These are phyloP conservation scores for Phanerotoma sp. DNA, from an alignment of 2,888 invertebrate species.

Conservation along the genomic window DNA sequence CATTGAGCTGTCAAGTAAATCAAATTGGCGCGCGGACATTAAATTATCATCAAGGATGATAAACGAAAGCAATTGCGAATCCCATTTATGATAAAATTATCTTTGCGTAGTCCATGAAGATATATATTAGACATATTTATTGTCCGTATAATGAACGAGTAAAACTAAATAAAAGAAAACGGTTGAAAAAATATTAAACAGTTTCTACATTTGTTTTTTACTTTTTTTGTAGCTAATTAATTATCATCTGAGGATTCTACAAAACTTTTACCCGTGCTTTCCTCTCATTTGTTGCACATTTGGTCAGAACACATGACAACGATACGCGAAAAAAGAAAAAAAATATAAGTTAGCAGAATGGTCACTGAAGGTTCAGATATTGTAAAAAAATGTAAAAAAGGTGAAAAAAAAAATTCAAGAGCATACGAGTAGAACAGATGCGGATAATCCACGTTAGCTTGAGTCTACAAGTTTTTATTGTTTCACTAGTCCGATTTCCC, in stretches of 20 bases:
- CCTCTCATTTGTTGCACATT: constrained; percentile 1
- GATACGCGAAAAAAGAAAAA: neutral
- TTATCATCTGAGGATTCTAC: neutral
- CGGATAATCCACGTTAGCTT: constrained; percentile 12
- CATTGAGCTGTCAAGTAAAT: too few species aligned
- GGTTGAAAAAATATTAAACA: too few species aligned
- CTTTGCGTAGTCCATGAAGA: too few species aligned
- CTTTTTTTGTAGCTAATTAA: neutral
- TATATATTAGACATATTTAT: too few species aligned
- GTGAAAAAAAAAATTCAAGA: constrained; percentile 1
- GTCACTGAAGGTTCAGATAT: neutral
- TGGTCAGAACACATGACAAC: neutral
- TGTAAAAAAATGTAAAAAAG: neutral
- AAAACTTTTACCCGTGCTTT: neutral
- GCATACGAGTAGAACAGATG: constrained; percentile 7
- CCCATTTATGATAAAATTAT: too few species aligned
- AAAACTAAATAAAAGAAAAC: too few species aligned
- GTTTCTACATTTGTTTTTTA: too few species aligned
- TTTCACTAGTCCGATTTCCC: constrained; percentile 41
- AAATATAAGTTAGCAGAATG: neutral
- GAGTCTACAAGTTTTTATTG: constrained; percentile 40
- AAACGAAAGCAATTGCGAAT: too few species aligned
- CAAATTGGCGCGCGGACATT: too few species aligned
- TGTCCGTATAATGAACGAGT: too few species aligned
- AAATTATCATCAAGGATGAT: too few species aligned